A percentile compares a stretch with the other conserved stretches of the same genome.
Conservation (phyloP, 2,888 invertebrate genomes). For the Tetragnatha montana region DNA sequence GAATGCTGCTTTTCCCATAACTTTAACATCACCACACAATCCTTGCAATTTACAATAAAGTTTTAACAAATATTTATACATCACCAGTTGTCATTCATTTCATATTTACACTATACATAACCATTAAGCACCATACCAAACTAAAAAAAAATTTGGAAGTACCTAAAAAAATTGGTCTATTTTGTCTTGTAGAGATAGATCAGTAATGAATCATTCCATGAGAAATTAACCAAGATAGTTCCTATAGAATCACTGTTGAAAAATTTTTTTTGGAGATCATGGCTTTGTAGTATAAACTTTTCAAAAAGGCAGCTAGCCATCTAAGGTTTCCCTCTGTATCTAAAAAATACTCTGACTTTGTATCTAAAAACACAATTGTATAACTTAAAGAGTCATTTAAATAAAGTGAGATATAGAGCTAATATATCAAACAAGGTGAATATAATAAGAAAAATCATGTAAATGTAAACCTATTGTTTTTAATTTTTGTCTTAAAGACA, state of each 20-base stretch:
- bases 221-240: no score
- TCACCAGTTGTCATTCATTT: constrained; percentile 2
- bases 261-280: neutral
- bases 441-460: no score
- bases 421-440: no score
- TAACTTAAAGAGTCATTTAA: no score
- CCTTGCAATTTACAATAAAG: neutral
- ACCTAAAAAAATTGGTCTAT: neutral
- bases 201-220: no score
- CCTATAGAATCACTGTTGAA: neutral
- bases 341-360: no score
- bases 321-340: no score
- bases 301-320: neutral
- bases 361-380: no score
- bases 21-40: neutral
- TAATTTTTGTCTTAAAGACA: no score
- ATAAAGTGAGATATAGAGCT: no score
- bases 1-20: neutral
- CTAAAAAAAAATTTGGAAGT: constrained; percentile 7
- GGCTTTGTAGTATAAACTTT: neutral
- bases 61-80: neutral
- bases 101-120: constrained; percentile 34
- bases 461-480: no score
- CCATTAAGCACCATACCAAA: constrained; percentile 26
- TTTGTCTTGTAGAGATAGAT: neutral